Evolutionary conservation across 2,113 vertebrate genomes (phyloP), one percentile per base, ranked within the genome.

Genomic region (Corythoichthys intestinalis): DNA sequence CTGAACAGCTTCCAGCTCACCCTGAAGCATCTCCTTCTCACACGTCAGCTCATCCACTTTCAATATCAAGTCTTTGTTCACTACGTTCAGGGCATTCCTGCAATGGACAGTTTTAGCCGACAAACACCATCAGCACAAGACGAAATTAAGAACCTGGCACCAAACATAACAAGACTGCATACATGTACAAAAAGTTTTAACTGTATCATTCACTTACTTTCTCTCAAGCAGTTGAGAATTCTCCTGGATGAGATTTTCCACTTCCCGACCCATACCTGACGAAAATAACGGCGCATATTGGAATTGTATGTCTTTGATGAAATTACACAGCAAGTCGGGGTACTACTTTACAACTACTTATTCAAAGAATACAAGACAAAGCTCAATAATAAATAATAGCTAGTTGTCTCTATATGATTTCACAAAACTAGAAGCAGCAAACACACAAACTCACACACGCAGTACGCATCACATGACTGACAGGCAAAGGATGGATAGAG

Each of bases 171-270:
- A 34, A 57, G 28, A 35, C 28, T 28, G 20, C 20, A 28, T 28
- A 28, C 39, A 41, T 41, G 39, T 28, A 28, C 20, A 28, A 28
- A 28, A 28, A 28, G 20, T 28, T 28, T 38, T 6, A 34, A 6
- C 28, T 15, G 4, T 66, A 59, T 48, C 15, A 35, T 15, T 10
- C 6, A 34, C 94, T 95, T 93, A 99, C 97, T 99, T 99, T 82
- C 97, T 99, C 85, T 99, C 97, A 75, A 99, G 93, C 58, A 99
- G 93, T 72, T 98, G 95, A 0, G 95, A 96, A 89, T 99, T 99
- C 88, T 99, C 97, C 89, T 95, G 80, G 76, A 99, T 95, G 10
- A 99, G 94, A 84, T 98, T 98, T 75, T 98, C 97, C 77, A 99
- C 97, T 90, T 99, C 97, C 76, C 96, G 94, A 70, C 97, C 95